Evolutionary conservation across 2,797 vertebrate genomes (phyloP), one percentile per base, ranked within the genome.

Genomic region (Halcyon smyrnensis): DNA sequence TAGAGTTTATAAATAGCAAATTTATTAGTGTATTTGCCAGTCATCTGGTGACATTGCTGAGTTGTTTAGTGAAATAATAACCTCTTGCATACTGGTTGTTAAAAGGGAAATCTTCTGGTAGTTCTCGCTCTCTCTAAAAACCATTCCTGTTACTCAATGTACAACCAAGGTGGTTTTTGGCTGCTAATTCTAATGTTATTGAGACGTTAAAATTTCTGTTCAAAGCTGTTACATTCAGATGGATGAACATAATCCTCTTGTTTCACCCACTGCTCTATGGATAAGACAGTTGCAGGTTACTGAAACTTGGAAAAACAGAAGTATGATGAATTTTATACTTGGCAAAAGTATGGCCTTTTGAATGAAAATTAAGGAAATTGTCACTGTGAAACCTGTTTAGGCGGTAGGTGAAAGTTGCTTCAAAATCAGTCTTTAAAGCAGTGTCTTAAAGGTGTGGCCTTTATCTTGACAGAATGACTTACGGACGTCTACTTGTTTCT

Each of bases 361-460:
- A 81, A 30, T 71, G 10, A 82, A 81, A 63, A 53, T 82, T 65
- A 62, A 84, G 83, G 62, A 81, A 90, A 74, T 69, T 51, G 30
- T 64, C 51, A 32, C 41, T 41, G 43, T 8, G 39, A 36, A 67
- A 70, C 27, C n/a, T 50, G 23, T 85, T 92, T 19, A 60, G 64
- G 54, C 51, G 60, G 68, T 20, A 16, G 24, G 32, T 78, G 57
- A 90, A 84, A 81, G 45, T 36, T 71, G 46, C 78, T 95, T 87
- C 45, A 92, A 94, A 95, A 94, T 95, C 46, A 46, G 34, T 88
- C 60, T 89, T 54, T 86, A 79, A 87, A 87, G 37, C 15, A 2
- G 4, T 65, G 76, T 51, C 51, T 93, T 70, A 20, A 57, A 92
- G 20, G 28, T 79, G 24, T 93, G 78, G 45, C 78, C n/a, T 96